Evolutionary conservation across 2,113 vertebrate species (phyloP).

Genomic region (Recurvirostra avosetta): DNA sequence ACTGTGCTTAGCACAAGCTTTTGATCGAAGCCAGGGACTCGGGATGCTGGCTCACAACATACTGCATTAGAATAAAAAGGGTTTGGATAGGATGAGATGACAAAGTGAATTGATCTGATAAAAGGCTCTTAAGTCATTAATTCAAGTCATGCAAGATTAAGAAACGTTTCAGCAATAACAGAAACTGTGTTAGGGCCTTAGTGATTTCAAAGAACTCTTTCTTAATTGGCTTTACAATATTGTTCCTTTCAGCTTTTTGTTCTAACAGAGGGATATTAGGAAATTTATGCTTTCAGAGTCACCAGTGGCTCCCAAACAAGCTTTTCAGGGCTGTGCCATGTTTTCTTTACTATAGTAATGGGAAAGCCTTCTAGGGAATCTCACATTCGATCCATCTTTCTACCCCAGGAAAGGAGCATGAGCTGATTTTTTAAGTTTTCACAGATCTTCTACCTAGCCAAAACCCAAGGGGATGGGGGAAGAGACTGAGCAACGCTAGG

Average conservation of each 20-base stretch:
- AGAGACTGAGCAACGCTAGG: neutral
- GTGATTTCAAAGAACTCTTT: neutral
- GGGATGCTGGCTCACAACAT: neutral
- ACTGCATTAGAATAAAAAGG: neutral
- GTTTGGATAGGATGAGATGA: neutral
- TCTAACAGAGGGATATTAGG: neutral
- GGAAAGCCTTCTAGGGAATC: neutral
- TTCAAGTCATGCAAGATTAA: constrained; percentile 9
- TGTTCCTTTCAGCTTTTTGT: neutral
- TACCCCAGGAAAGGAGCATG: neutral
- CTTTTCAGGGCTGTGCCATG: neutral
- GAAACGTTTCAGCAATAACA: constrained; percentile 14
- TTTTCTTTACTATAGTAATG: neutral
- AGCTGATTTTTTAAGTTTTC: neutral
- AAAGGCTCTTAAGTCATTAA: constrained; percentile 34
- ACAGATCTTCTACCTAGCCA: neutral
- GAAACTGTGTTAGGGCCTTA: neutral
- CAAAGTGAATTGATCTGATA: neutral
- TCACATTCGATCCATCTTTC: neutral
- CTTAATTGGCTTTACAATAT: constrained; percentile 9
- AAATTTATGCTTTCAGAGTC: neutral
- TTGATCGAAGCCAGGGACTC: neutral
- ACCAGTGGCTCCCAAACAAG: neutral
- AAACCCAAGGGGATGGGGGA: neutral
- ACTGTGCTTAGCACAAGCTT: neutral